Percentiles rank a stretch among this genome's conserved stretches.
These are phyloP conservation scores for Meganola albula DNA, from an alignment of 2,888 invertebrate genomes.

Conservation along the genomic window DNA sequence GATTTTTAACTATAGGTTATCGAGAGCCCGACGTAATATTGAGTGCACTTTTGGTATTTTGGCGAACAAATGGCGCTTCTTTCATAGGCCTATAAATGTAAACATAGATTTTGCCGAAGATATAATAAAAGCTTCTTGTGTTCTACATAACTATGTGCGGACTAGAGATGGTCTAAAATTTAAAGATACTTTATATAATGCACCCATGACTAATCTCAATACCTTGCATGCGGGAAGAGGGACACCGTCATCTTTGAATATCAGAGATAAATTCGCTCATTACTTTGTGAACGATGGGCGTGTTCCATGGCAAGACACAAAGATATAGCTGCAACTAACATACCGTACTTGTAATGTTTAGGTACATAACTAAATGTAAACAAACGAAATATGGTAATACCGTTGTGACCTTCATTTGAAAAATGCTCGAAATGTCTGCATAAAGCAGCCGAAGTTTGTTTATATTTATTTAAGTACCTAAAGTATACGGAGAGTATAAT, in stretches of 20 bases:
- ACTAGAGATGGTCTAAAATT: conserved; percentile 26
- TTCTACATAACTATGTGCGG: conserved; percentile 17
- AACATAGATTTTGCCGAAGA: conserved; percentile 6
- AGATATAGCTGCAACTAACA: conserved; percentile 22
- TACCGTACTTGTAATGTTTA: conserved; percentile 14
- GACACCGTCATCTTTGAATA: conserved; percentile 23
- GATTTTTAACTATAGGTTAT: conserved; percentile 13
- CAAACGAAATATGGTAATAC: conserved; percentile 19
- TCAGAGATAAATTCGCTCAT: conserved; percentile 27
- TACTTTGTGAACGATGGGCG: conserved; percentile 26
- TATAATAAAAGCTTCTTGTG: conserved; percentile 10
- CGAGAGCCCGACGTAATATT: conserved; percentile 12
- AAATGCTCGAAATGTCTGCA: conserved; percentile 18
- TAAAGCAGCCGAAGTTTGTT: conserved; percentile 19
- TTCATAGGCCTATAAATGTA: conserved; percentile 10
- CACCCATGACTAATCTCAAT: conserved; percentile 22
- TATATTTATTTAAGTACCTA: conserved; percentile 17
- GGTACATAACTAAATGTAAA: conserved; percentile 18
- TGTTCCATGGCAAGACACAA: conserved; percentile 26
- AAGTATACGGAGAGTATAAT: conserved; percentile 24
- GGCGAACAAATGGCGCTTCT: conserved; percentile 9
- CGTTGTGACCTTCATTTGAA: conserved; percentile 17
- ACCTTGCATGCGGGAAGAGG: conserved; percentile 23
- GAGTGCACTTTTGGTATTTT: conserved; percentile 13
- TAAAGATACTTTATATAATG: conserved; percentile 20